These are phyloP conservation scores for Oreonectes daqikongensis DNA, from an alignment of 2,797 vertebrate genomes.

Conservation along the genomic window DNA sequence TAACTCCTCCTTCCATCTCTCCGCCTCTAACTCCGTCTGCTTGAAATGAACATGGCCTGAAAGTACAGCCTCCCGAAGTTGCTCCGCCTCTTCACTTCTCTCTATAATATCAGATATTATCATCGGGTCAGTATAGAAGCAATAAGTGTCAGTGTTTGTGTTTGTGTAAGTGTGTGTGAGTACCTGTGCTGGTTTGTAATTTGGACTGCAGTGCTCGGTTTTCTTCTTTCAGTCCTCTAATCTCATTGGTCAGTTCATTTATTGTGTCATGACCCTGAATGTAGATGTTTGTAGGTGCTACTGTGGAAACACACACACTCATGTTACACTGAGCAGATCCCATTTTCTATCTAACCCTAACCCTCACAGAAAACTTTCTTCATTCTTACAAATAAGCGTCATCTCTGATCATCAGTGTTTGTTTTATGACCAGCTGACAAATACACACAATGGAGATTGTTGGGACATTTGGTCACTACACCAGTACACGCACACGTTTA, in stretches of 20 bases:
- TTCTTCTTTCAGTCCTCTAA: conserved; percentile 84
- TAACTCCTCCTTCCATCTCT: conserved; percentile 78
- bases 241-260: conserved; percentile 83
- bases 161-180: neutral
- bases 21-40: conserved; percentile 85
- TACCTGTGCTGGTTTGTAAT: conserved; percentile 83
- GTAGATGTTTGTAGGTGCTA: conserved; percentile 78
- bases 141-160: too few species aligned
- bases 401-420: too few species aligned
- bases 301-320: conserved; percentile 63
- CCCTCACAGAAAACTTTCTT: too few species aligned
- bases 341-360: too few species aligned
- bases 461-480: too few species aligned
- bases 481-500: neutral
- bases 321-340: neutral
- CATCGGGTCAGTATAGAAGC: neutral
- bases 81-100: conserved; percentile 76
- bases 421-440: too few species aligned
- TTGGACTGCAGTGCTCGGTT: conserved; percentile 80
- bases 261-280: conserved; percentile 81
- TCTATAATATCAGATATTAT: conserved; percentile 63
- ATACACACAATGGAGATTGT: too few species aligned
- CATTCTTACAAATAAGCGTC: too few species aligned
- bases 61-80: conserved; percentile 78
- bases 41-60: conserved; percentile 77